A percentile compares a stretch with the other conserved stretches of the same genome.
Evolutionary conservation across 2,113 vertebrate species (phyloP).

Genomic region (Perccottus glenii): DNA sequence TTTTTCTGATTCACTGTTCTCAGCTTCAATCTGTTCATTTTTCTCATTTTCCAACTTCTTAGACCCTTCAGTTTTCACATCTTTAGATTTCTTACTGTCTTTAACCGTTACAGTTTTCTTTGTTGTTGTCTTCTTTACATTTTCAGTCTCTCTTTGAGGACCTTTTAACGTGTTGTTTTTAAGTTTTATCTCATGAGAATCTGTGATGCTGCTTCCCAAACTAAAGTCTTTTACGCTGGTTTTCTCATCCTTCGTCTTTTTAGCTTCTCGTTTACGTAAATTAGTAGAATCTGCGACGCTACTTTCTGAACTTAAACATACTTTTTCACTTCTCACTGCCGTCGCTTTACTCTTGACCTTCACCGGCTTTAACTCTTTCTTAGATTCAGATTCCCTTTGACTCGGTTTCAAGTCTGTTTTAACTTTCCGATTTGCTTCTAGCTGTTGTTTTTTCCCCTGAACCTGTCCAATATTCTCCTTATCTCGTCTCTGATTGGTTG

Average conservation of each 20-base stretch:
- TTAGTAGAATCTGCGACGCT: not conserved
- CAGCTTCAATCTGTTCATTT: conserved; percentile 12
- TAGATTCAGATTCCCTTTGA: not conserved
- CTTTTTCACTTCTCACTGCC: no score
- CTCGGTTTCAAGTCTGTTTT: not conserved
- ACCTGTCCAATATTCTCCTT: not conserved
- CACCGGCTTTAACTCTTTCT: not conserved
- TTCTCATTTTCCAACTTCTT: conserved; percentile 50
- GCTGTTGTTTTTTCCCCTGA: not conserved
- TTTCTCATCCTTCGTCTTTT: not conserved
- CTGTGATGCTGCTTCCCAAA: not conserved
- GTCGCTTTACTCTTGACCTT: conserved; percentile 35
- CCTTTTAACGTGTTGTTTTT: not conserved
- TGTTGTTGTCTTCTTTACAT: not conserved
- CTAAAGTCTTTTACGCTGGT: not conserved
- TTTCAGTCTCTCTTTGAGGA: fast-evolving
- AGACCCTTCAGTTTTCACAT: not conserved
- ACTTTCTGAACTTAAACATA: conserved; percentile 1
- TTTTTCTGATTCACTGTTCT: not conserved
- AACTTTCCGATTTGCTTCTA: not conserved
- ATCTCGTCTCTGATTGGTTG: not conserved
- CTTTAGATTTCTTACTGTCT: not conserved
- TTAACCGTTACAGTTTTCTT: not conserved
- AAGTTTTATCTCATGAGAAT: not conserved
- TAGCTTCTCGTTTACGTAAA: not conserved